Percentiles rank a stretch among this genome's conserved stretches.
phyloP scores from a whole-genome alignment of 2,888 invertebrate species.

The Chrysotoxum bicinctum region DNA sequence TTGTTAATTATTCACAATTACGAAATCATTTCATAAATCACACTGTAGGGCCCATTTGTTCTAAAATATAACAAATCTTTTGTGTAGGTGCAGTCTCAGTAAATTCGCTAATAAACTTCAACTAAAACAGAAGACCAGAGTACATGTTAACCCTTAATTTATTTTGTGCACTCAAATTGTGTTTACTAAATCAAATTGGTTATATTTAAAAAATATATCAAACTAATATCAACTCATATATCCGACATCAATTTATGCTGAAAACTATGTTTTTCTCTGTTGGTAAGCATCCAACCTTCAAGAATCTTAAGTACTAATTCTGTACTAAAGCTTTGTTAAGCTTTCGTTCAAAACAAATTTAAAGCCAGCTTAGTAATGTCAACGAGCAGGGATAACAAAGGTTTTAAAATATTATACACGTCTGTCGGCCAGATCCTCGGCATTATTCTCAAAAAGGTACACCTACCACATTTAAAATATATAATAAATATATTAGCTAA shows the following conservation, averaged over 20 bases:
- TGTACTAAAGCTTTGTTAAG: constrained; percentile 27
- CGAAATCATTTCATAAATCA: not conserved
- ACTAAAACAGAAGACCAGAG: too few species aligned
- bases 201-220: not conserved
- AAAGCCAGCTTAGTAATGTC: constrained; percentile 62
- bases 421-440: constrained; percentile 8
- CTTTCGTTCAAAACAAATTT: constrained; percentile 38
- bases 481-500: constrained; percentile 25
- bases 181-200: not conserved
- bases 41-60: not conserved
- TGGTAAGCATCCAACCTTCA: not conserved
- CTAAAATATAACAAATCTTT: not conserved
- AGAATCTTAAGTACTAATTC: constrained; percentile 30
- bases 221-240: not conserved
- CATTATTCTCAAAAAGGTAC: constrained; percentile 40
- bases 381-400: constrained; percentile 59
- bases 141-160: too few species aligned
- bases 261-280: not conserved
- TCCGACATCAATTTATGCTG: not conserved
- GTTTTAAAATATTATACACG: constrained; percentile 59
- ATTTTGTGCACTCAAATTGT: too few species aligned
- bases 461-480: constrained; percentile 13
- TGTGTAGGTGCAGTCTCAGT: too few species aligned
- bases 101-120: too few species aligned
- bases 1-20: not conserved